These are phyloP conservation scores for Ceramica pisi DNA, from an alignment of 2,888 invertebrate genomes.

Conservation along the genomic window DNA sequence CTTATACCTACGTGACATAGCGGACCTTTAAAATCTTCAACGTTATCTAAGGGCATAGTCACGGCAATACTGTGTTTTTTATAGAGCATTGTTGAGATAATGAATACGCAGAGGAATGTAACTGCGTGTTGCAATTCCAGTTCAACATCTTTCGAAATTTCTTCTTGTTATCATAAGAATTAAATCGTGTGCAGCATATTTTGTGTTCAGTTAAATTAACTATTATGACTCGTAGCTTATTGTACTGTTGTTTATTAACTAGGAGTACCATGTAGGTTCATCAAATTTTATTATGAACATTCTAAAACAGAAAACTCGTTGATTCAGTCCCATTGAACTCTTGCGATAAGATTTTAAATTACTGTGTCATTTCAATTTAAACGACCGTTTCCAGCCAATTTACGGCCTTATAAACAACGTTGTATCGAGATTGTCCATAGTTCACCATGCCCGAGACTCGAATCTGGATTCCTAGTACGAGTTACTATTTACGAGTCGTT, in stretches of 20 bases:
- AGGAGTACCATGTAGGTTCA: background rate
- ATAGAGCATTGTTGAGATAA: background rate
- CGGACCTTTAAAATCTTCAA: conserved; percentile 9
- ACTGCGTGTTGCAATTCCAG: background rate
- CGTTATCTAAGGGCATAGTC: background rate
- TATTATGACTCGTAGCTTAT: too few relatives aligned
- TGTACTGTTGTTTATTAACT: too few relatives aligned
- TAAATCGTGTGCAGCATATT: too few relatives aligned
- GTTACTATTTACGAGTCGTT: conserved; percentile 29
- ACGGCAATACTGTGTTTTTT: background rate
- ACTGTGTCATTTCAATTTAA: conserved; percentile 45
- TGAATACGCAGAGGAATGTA: background rate
- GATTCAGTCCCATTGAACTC: conserved; percentile 9
- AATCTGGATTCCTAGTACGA: conserved; percentile 23
- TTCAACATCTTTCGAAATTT: background rate
- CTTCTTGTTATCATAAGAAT: background rate
- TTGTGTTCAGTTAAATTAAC: too few relatives aligned
- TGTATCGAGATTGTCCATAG: conserved; percentile 26
- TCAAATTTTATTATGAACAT: background rate
- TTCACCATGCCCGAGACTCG: conserved; percentile 21
- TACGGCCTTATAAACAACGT: conserved; percentile 10
- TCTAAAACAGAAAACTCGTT: conserved; percentile 3
- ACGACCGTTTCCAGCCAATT: conserved; percentile 27
- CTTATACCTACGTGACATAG: background rate
- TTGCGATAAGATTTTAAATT: conserved; percentile 39